Evolutionary conservation across 2,888 invertebrate species (phyloP), one percentile per base, ranked within the genome.

Genomic region (Euplexia lucipara): DNA sequence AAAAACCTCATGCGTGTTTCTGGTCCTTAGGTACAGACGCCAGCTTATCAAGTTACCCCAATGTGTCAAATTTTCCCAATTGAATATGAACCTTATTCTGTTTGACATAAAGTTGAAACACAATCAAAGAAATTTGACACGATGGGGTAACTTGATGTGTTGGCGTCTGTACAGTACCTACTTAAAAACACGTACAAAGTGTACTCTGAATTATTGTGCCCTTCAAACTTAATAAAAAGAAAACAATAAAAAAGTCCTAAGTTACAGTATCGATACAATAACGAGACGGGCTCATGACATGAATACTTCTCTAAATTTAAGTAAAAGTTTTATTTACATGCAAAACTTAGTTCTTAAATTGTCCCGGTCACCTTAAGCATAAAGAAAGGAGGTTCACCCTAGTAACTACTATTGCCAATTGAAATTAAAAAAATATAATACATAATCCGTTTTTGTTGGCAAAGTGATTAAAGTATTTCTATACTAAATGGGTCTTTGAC

Each of bases 351-450:
- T 7, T 10, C 20, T 22, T 65, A 72, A 67, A 67, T 53, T 35
- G 7, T 18, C 10, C 9, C 67, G 44, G 67, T 70, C 66, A 73
- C 70, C 57, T 70, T 65, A 22, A 39, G n/a, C 30, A 37, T 63
- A 35, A 70, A 59, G 2, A 1, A 6, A 42, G 16, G 5, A 45
- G 14, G 14, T 56, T 5, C 44, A 14, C 7, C 34, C 6, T 51
- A 14, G 10, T 26, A 26, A n/a, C n/a, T 49, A 14, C 4, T 22
- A n/a, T 39, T 41, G 10, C 16, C 8, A 51, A 47, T 49, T 30
- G 7, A 7, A 52, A 22, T 6, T 39, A 5, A 10, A 0, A 30
- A 45, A 51, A 41, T 26, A 22, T 2, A 7, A 16, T 16, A 16
- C 1, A 22, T 26, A 3, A 5, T 6, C 3, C 37, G 7, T 45